These are phyloP conservation scores for Thymelicus acteon DNA, from an alignment of 2,888 invertebrate species.

Conservation along the genomic window DNA sequence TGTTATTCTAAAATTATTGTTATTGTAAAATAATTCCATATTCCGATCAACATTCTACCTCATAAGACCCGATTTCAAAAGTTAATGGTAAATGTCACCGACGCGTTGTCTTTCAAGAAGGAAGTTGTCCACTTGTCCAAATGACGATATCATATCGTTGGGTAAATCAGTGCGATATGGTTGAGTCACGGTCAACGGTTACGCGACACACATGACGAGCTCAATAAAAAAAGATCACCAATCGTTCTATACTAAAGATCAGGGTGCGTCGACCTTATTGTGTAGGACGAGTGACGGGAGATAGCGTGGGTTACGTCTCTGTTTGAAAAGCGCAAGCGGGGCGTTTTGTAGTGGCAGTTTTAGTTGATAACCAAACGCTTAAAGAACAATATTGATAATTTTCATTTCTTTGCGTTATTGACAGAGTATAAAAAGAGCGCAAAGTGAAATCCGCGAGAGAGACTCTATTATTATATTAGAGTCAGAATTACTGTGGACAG, in stretches of 20 bases:
- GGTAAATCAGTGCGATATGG: constrained; percentile 46
- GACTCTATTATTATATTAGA: too few species aligned
- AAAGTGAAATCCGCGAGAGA: too few species aligned
- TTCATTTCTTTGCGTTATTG: too few species aligned
- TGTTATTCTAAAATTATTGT: too few species aligned
- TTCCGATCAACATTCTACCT: too few species aligned
- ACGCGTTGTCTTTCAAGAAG: background rate
- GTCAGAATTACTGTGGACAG: too few species aligned
- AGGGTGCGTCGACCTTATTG: constrained; percentile 75
- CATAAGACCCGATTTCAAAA: too few species aligned
- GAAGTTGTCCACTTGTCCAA: constrained; percentile 3
- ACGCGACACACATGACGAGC: constrained; percentile 59
- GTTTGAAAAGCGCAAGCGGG: background rate
- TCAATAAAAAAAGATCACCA: constrained; percentile 75
- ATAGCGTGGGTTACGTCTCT: constrained; percentile 44
- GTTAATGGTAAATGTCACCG: background rate
- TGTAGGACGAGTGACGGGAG: constrained; percentile 46
- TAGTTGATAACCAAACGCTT: background rate
- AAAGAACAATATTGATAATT: too few species aligned
- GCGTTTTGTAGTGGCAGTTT: constrained; percentile 1
- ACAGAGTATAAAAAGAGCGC: too few species aligned
- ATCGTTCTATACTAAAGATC: constrained; percentile 78
- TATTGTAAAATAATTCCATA: too few species aligned
- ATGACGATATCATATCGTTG: constrained; percentile 48
- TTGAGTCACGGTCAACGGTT: constrained; percentile 52